These are phyloP conservation scores for Stictonetta naevosa DNA, from an alignment of 2,113 vertebrate genomes.

Conservation along the genomic window DNA sequence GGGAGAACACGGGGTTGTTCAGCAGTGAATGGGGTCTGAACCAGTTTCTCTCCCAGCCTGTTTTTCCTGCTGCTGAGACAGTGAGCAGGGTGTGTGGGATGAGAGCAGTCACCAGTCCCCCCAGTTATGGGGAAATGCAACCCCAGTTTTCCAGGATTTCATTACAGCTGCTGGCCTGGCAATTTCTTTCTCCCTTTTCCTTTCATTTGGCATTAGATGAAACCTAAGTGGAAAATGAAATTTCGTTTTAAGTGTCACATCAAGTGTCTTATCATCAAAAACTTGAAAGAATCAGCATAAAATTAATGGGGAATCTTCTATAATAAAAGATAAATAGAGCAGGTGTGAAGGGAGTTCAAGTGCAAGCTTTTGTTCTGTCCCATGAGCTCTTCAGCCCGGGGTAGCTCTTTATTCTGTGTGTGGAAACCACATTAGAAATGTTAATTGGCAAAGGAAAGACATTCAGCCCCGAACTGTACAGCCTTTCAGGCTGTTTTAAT, in stretches of 20 bases:
- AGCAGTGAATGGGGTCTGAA: not conserved
- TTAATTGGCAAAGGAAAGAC: not conserved
- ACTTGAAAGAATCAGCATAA: not conserved
- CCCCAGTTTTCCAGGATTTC: not conserved
- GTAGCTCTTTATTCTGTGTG: not conserved
- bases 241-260: not conserved
- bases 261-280: not conserved
- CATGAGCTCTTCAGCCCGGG: not conserved
- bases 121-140: rapidly evolving
- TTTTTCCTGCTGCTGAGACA: not conserved
- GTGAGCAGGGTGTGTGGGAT: not conserved
- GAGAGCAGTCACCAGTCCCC: not conserved
- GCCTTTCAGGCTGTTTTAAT: not conserved
- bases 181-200: not conserved
- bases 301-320: not conserved
- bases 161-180: not conserved
- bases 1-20: not conserved
- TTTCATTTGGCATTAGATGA: not conserved
- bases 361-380: not conserved
- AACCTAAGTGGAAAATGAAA: not conserved
- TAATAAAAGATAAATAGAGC: not conserved
- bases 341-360: not conserved
- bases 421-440: not conserved
- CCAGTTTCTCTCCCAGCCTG: rapidly evolving
- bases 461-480: not conserved